Evolutionary conservation across 1,140 invertebrate genomes (phyloP).

Genomic region (Brachystomella parvula): DNA sequence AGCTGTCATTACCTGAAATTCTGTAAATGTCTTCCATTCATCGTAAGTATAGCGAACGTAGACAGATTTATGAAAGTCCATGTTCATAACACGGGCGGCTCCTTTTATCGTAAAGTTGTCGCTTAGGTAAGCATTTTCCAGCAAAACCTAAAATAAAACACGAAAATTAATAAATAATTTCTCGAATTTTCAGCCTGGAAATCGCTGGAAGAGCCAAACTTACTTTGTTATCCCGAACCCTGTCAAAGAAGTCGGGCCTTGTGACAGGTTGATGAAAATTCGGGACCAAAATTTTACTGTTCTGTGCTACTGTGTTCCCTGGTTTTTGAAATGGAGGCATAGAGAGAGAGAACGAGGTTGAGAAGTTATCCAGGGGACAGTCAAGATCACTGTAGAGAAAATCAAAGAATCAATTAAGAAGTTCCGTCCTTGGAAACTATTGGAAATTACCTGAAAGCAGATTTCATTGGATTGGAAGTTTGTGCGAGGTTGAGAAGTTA

Average conservation of each 20-base stretch:
- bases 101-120: conserved; percentile 68
- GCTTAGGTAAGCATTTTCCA: conserved; percentile 72
- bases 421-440: background rate
- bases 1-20: conserved; percentile 53
- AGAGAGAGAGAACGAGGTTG: background rate
- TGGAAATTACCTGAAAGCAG: conserved; percentile 54
- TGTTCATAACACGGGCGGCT: conserved; percentile 75
- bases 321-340: background rate
- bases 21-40: conserved; percentile 72
- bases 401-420: conserved; percentile 5
- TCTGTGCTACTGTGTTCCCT: background rate
- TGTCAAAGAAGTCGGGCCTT: conserved; percentile 65
- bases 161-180: no score
- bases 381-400: conserved; percentile 24
- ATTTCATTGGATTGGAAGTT: conserved; percentile 46
- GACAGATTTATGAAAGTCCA: conserved; percentile 85
- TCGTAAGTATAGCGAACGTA: conserved; percentile 77
- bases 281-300: conserved; percentile 52
- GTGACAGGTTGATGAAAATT: conserved; percentile 76
- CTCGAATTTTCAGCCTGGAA: no score
- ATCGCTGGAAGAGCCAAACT: no score
- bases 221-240: conserved; percentile 61
- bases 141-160: conserved; percentile 25
- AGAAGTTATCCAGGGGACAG: conserved; percentile 13
- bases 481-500: background rate